These are phyloP conservation scores for Epinotia bilunana DNA, from an alignment of 2,888 invertebrate genomes.

Conservation along the genomic window DNA sequence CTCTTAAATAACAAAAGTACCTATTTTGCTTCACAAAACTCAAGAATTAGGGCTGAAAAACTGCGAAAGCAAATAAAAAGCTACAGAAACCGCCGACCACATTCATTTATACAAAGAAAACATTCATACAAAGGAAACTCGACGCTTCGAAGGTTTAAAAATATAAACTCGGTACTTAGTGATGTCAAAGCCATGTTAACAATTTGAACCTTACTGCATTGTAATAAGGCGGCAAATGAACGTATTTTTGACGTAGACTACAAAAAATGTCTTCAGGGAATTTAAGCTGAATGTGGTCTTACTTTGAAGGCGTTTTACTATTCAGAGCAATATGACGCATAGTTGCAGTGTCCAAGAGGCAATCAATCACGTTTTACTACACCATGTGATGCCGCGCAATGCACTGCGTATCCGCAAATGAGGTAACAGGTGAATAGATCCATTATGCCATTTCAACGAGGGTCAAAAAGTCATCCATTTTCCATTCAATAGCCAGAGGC, in stretches of 20 bases:
- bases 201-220: background rate
- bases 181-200: background rate
- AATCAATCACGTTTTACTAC: background rate
- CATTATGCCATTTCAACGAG: background rate
- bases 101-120: conserved; percentile 19
- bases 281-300: conserved; percentile 19
- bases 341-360: no score
- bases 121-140: conserved; percentile 27
- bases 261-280: conserved; percentile 1
- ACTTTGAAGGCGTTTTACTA: conserved; percentile 1
- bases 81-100: background rate
- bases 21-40: background rate
- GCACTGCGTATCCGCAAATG: background rate
- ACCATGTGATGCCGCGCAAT: no score
- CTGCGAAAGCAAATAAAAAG: background rate
- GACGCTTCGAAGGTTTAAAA: conserved; percentile 9
- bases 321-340: background rate
- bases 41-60: background rate
- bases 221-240: background rate
- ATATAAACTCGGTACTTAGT: conserved; percentile 10
- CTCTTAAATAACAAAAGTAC: background rate
- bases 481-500: conserved; percentile 12
- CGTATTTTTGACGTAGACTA: background rate
- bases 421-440: background rate
- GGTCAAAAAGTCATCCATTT: conserved; percentile 18